phyloP scores from a whole-genome alignment of 2,797 vertebrate genomes.

The Microctenopoma steveboyesi region DNA sequence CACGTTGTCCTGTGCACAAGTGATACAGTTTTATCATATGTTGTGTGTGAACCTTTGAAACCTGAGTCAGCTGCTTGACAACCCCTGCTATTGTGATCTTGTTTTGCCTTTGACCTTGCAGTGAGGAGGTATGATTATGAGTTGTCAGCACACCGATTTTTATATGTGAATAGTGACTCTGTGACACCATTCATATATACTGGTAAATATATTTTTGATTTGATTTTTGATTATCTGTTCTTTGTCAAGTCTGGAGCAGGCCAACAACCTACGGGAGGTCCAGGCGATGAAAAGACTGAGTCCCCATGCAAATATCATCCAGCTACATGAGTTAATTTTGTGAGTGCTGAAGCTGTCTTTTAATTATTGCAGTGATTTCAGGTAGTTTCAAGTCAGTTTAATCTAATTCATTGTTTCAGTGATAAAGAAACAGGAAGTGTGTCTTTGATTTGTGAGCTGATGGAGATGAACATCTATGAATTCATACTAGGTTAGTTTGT shows the following conservation, averaged over 20 bases:
- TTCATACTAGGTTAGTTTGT: conserved; percentile 85
- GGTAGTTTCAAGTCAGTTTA: not conserved
- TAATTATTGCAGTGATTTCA: not conserved
- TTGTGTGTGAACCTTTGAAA: conserved; percentile 45
- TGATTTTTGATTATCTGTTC: not conserved
- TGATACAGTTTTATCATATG: conserved; percentile 12
- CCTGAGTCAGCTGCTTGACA: conserved; percentile 46
- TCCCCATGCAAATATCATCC: conserved; percentile 88
- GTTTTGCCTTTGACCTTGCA: conserved; percentile 52
- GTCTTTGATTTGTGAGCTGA: conserved; percentile 92
- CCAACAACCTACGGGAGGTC: conserved; percentile 88
- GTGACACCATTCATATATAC: not conserved
- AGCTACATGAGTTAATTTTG: conserved; percentile 88
- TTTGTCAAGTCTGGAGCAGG: conserved; percentile 85
- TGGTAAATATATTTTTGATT: not conserved
- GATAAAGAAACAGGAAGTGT: conserved; percentile 88
- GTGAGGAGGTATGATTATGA: conserved; percentile 26
- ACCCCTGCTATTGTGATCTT: conserved; percentile 35
- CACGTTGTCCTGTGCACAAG: not conserved
- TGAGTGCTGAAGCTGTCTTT: conserved; percentile 73
- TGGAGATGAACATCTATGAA: conserved; percentile 95
- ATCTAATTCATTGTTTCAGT: conserved; percentile 71
- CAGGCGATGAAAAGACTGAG: conserved; percentile 88
- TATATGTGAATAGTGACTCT: not conserved
- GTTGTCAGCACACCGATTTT: conserved; percentile 17